Evolutionary conservation across 2,888 invertebrate species (phyloP), one percentile per base, ranked within the genome.

Genomic region (Cryptocephalus moraei): DNA sequence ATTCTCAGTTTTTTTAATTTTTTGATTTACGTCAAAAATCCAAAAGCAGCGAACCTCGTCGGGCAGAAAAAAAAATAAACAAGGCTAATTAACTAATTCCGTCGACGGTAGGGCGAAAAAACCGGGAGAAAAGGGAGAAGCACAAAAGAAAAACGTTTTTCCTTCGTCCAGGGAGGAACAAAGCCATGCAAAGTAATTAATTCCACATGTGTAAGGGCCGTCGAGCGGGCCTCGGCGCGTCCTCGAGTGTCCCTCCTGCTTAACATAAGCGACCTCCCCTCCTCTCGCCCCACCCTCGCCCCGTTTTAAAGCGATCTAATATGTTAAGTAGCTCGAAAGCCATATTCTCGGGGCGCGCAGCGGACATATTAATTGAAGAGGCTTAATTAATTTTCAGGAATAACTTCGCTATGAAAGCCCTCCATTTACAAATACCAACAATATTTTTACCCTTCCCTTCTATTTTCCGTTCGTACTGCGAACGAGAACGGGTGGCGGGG

Each of bases 301-400:
- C 22, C 22, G 22, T 22, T 22, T 50, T 58, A 57, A n/a, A 59
- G 53, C 51, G 56, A 50, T 57, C 55, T 57, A 58, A 58, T 58
- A 57, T 56, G 57, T 58, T 59, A 57, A 59, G 58, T 57, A 57
- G 59, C 56, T 52, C 50, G 44, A 52, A 51, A 45, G 47, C 52
- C 49, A 47, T 49, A 52, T 56, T 53, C 54, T 53, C 49, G 54
- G 48, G 51, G 52, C 52, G 49, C 48, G 49, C 45, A 9, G 47
- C 56, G 45, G 51, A 49, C 54, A 51, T 55, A 57, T 56, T 57
- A 58, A 59, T 56, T 59, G 53, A 57, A 55, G 54, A 55, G 55
- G 52, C 51, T 54, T 56, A 56, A 59, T 57, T 59, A 59, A 57
- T 59, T 36, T 57, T 52, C 56, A 52, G 51, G 51, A 55, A 57